Base-by-base conservation (phyloP, 2,797 vertebrate species). In the Anguilla pacifica region DNA sequence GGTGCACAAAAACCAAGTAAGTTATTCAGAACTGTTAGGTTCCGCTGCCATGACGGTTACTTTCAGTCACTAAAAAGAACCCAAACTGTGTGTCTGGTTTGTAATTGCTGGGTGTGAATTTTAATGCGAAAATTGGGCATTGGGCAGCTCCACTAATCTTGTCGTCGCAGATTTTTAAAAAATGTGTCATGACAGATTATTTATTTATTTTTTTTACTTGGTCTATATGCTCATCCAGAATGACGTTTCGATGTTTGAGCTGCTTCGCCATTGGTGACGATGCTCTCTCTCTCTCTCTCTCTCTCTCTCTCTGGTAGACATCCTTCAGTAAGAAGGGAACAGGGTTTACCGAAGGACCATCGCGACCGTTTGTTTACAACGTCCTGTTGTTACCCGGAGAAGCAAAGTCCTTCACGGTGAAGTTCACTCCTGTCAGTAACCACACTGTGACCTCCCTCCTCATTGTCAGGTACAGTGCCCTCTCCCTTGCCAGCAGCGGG, bases 371-470 rank as follows among this genome's bases (percentile, higher is more conserved):
- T n/a, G 94, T 99, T 91, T 96, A 97, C 95, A 99, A 97, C 91
- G 89, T 99, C 53, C 93, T 99, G 89, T 95, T 99, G 91, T 97
- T 97, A 94, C 97, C 98, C 6, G 97, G 98, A 90, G 99, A 99
- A 90, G 95, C 96, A 83, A 98, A 97, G 92, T 96, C 97, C 55
- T 96, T 99, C 90, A 97, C 93, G 88, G 95, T 99, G 87, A 97
- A 96, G 89, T 99, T 99, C 93, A 97, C 96, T 89, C 99, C 99
- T 77, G 7, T 96, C 94, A 94, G 96, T 93, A 99, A 98, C 94
- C 97, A 97, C 96, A 98, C 97, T 13, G 96, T 99, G 88, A 97
- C 97, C 74, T 98, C 99, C 2, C 94, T 99, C 89, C 97, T 99
- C 90, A 95, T 99, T 86, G 94, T 99, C 95, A 97, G 98, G 98